These are phyloP conservation scores for Drosophila silvestris DNA, from an alignment of 2,888 invertebrate species.

Conservation along the genomic window DNA sequence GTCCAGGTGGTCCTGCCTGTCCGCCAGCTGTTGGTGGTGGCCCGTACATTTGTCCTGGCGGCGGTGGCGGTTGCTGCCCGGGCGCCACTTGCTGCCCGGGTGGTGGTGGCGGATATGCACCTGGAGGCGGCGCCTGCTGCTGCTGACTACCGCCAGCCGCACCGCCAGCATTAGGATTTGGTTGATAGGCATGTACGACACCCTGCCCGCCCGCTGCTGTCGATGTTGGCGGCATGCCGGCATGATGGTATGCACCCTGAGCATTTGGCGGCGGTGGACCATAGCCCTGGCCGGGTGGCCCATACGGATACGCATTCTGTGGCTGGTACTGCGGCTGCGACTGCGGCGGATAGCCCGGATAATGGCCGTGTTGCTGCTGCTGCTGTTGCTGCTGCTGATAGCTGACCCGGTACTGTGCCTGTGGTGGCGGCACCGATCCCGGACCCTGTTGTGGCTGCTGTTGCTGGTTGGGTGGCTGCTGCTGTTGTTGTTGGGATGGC, in stretches of 20 bases:
- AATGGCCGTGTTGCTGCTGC: conserved; percentile 86
- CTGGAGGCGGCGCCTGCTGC: conserved; percentile 85
- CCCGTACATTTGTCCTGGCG: conserved; percentile 85
- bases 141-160: conserved; percentile 39
- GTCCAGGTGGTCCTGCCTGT: conserved; percentile 84
- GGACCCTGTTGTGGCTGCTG: conserved; percentile 87
- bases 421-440: conserved; percentile 86
- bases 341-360: conserved; percentile 86
- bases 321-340: conserved; percentile 87
- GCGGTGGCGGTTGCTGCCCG: conserved; percentile 85
- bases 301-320: conserved; percentile 87
- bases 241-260: conserved; percentile 86
- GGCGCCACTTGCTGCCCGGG: conserved; percentile 71
- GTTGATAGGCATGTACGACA: conserved; percentile 85
- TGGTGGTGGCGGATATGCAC: conserved; percentile 86
- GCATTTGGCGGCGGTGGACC: conserved; percentile 86
- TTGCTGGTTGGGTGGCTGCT: conserved; percentile 71
- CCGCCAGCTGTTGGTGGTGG: conserved; percentile 85
- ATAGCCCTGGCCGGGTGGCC: conserved; percentile 86
- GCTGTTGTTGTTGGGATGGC: conserved; percentile 83
- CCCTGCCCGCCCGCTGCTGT: conserved; percentile 83
- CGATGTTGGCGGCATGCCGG: conserved; percentile 84
- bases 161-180: conserved; percentile 84
- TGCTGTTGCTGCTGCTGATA: conserved; percentile 86
- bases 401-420: conserved; percentile 86